Conservation (phyloP, 2,888 invertebrate species). For the Chrysotoxum bicinctum region DNA sequence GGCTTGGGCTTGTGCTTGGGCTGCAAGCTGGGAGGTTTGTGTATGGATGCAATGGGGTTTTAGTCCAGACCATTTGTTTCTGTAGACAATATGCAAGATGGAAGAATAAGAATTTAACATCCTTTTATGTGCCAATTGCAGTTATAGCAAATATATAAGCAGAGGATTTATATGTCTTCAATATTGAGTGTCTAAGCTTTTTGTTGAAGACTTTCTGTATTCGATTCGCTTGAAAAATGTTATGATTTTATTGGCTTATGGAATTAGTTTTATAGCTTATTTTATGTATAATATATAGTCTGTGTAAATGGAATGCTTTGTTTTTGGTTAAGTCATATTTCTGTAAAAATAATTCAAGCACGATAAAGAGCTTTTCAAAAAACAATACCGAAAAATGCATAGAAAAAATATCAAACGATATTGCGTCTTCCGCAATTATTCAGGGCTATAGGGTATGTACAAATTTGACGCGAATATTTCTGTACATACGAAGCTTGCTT, state of each 20-base stretch:
- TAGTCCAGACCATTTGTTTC: constrained; percentile 20
- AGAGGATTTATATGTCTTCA: constrained; percentile 41
- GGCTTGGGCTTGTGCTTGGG: background rate
- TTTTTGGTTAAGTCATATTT: background rate
- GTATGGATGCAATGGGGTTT: constrained; percentile 10
- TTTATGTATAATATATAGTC: background rate
- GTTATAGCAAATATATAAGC: background rate
- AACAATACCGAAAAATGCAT: background rate
- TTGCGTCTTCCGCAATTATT: background rate
- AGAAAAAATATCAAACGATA: background rate
- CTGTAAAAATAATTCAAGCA: background rate
- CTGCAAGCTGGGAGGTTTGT: background rate
- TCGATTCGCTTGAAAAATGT: constrained; percentile 16
- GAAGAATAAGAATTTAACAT: constrained; percentile 33
- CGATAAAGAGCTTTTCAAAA: background rate
- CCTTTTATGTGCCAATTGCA: constrained; percentile 34
- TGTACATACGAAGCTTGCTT: too few species aligned
- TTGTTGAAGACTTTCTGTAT: background rate
- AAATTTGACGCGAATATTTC: too few species aligned
- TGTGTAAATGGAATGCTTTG: background rate
- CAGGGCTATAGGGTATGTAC: too few species aligned
- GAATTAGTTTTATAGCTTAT: constrained; percentile 7
- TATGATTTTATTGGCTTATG: constrained; percentile 30
- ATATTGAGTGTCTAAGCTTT: constrained; percentile 33
- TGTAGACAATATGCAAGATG: background rate